A percentile compares a stretch with the other conserved stretches of the same genome.
Evolutionary conservation across 2,888 invertebrate genomes (phyloP).

Genomic region (Campoletis raptor): DNA sequence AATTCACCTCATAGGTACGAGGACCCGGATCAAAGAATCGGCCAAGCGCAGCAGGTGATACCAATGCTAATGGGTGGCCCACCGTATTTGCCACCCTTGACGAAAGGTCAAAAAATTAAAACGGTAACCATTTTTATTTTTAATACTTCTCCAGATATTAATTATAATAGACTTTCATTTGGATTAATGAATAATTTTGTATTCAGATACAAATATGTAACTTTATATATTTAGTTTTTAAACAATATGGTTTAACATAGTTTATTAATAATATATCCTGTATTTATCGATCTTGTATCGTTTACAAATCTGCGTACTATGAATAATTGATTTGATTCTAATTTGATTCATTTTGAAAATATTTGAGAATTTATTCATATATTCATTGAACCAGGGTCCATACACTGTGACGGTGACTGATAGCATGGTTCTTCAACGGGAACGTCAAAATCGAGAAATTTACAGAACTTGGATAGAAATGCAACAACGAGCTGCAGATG

Average conservation of each 20-base stretch:
- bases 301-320: too few relatives aligned
- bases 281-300: too few relatives aligned
- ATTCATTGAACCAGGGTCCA: constrained; percentile 75
- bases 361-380: background rate
- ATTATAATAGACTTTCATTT: background rate
- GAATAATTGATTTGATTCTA: too few relatives aligned
- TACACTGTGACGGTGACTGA: constrained; percentile 79
- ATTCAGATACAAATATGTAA: background rate
- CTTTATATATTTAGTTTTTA: background rate
- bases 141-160: background rate
- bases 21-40: constrained; percentile 34
- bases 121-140: constrained; percentile 70
- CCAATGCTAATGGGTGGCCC: constrained; percentile 73
- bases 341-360: background rate
- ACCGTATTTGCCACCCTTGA: constrained; percentile 76
- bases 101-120: constrained; percentile 76
- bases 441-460: constrained; percentile 78
- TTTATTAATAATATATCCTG: too few relatives aligned
- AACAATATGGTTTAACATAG: too few relatives aligned
- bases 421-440: constrained; percentile 78
- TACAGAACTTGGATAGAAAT: constrained; percentile 76
- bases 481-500: constrained; percentile 68
- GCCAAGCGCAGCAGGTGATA: constrained; percentile 52
- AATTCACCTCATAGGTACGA: constrained; percentile 41
- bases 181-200: background rate